These are phyloP conservation scores for Chrysomallon squamiferum DNA, from an alignment of 1,140 invertebrate species.

Conservation along the genomic window DNA sequence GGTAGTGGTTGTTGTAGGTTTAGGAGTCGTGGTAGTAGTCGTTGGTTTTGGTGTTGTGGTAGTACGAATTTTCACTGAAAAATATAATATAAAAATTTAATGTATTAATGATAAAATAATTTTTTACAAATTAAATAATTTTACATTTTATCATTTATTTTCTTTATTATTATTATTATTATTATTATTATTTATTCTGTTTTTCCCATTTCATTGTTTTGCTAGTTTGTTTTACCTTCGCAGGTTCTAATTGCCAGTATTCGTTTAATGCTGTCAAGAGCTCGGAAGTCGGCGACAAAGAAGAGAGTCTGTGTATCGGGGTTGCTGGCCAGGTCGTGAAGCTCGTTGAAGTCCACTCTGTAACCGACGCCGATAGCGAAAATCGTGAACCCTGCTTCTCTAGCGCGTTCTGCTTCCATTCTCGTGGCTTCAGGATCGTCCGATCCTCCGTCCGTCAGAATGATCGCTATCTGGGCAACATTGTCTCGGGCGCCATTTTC, in stretches of 20 bases:
- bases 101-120: too few relatives aligned
- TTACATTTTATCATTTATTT: too few relatives aligned
- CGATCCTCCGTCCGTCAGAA: slow-evolving; percentile 50
- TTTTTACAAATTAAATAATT: too few relatives aligned
- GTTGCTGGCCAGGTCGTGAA: slow-evolving; percentile 34
- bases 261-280: slow-evolving; percentile 27
- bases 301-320: slow-evolving; percentile 28
- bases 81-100: background rate
- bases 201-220: too few relatives aligned
- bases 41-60: slow-evolving; percentile 5
- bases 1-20: slow-evolving; percentile 1
- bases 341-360: slow-evolving; percentile 21
- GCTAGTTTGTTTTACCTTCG: too few relatives aligned
- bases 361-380: slow-evolving; percentile 45
- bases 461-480: slow-evolving; percentile 29
- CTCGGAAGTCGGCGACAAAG: slow-evolving; percentile 27
- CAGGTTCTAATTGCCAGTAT: slow-evolving; percentile 30
- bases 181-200: too few relatives aligned
- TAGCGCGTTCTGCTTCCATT: background rate
- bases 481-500: slow-evolving; percentile 27
- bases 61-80: background rate
- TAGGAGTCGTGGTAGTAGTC: slow-evolving; percentile 7
- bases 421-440: slow-evolving; percentile 12
- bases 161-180: too few relatives aligned
- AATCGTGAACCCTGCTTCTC: slow-evolving; percentile 13